A percentile compares a stretch with the other conserved stretches of the same genome.
These are phyloP conservation scores for Myotis vivesi DNA, from an alignment of 2,797 vertebrate species.

Conservation along the genomic window DNA sequence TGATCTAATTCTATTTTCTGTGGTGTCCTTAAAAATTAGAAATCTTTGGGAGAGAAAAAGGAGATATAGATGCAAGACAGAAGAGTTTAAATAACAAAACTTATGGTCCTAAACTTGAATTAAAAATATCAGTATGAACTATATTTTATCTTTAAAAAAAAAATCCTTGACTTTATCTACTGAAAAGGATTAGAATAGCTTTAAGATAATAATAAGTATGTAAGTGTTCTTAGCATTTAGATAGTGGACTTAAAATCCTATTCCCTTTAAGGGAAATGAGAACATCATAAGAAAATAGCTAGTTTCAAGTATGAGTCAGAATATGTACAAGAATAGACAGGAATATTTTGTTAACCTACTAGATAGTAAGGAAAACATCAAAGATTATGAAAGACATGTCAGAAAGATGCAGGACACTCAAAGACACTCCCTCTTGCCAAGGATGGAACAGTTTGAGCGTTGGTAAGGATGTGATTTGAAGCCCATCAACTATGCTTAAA, in stretches of 20 bases:
- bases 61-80: neutral
- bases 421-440: neutral
- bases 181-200: neutral
- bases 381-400: neutral
- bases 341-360: neutral
- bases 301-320: neutral
- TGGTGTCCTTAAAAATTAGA: neutral
- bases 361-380: neutral
- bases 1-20: neutral
- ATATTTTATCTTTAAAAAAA: neutral
- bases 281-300: neutral
- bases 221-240: neutral
- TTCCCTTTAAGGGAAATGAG: neutral
- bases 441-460: neutral
- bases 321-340: neutral
- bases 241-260: neutral
- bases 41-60: neutral
- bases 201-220: neutral
- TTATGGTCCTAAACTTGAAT: neutral
- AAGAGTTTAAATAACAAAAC: neutral
- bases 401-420: neutral
- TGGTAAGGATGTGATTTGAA: neutral
- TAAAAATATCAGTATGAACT: neutral
- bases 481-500: neutral
- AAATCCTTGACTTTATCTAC: neutral